These are phyloP conservation scores for Orthonychiurus folsomi DNA, from an alignment of 2,888 invertebrate species.

Conservation along the genomic window DNA sequence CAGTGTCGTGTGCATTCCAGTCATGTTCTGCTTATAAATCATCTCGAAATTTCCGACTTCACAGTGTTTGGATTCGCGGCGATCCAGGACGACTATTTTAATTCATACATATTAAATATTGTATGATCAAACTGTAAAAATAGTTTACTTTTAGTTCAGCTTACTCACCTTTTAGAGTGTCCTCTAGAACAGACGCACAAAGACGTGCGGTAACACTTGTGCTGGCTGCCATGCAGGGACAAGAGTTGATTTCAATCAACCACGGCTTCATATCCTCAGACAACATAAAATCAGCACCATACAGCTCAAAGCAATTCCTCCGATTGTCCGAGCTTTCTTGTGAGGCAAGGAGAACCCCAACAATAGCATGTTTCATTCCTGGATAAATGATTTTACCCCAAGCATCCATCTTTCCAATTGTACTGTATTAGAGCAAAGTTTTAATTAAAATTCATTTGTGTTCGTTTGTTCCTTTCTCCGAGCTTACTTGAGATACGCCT, in stretches of 20 bases:
- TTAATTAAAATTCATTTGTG: slow-evolving; percentile 3
- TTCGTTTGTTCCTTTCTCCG: neutral
- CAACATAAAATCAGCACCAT: slow-evolving; percentile 86
- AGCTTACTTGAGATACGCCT: slow-evolving; percentile 55
- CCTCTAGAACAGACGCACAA: slow-evolving; percentile 70
- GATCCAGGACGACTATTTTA: slow-evolving; percentile 65
- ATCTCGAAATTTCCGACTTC: slow-evolving; percentile 73
- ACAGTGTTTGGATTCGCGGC: slow-evolving; percentile 59
- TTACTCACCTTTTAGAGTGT: slow-evolving; percentile 70
- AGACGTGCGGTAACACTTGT: slow-evolving; percentile 72
- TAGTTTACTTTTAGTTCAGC: neutral
- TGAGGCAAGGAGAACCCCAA: slow-evolving; percentile 68
- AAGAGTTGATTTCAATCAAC: slow-evolving; percentile 86
- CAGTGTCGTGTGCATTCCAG: slow-evolving; percentile 47
- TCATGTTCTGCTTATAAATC: slow-evolving; percentile 65
- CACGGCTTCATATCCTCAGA: slow-evolving; percentile 76
- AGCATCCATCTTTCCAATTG: slow-evolving; percentile 19
- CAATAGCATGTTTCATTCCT: slow-evolving; percentile 72
- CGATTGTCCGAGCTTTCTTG: slow-evolving; percentile 52
- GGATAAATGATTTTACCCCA: slow-evolving; percentile 55
- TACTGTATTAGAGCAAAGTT: slow-evolving; percentile 13
- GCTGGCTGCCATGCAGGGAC: slow-evolving; percentile 75
- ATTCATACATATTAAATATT: neutral
- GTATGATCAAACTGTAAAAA: neutral
- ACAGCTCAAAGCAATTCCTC: slow-evolving; percentile 74